These are phyloP conservation scores for Trichogramma evanescens DNA, from an alignment of 2,888 invertebrate genomes.

Conservation along the genomic window DNA sequence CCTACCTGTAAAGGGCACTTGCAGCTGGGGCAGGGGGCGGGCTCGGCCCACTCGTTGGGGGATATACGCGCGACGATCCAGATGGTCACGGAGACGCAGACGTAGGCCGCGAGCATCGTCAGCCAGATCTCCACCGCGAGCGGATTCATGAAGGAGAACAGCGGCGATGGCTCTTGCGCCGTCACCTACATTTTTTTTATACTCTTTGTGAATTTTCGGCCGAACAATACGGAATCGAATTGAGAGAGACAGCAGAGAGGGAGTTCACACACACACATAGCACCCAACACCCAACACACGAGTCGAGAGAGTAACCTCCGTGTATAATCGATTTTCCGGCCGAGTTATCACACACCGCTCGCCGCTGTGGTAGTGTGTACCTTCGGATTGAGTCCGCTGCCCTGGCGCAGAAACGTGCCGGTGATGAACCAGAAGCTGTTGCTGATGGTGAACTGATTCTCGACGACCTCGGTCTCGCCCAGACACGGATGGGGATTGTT, in stretches of 20 bases:
- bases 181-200: constrained; percentile 47
- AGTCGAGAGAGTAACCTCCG: neutral
- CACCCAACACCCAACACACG: neutral
- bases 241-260: neutral
- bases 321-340: constrained; percentile 13
- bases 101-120: constrained; percentile 69
- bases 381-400: constrained; percentile 78
- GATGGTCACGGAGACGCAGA: constrained; percentile 70
- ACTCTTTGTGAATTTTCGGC: constrained; percentile 10
- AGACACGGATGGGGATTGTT: constrained; percentile 74
- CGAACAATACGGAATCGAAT: neutral
- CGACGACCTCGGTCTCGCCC: constrained; percentile 75
- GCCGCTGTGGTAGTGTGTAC: constrained; percentile 46
- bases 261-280: neutral
- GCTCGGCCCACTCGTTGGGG: constrained; percentile 73
- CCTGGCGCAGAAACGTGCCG: constrained; percentile 81
- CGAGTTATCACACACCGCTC: neutral
- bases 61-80: constrained; percentile 81
- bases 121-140: constrained; percentile 81
- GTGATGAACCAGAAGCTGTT: constrained; percentile 90
- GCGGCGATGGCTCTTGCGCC: constrained; percentile 61
- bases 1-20: constrained; percentile 45
- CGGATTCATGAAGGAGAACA: constrained; percentile 80
- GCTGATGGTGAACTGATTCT: constrained; percentile 94
- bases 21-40: constrained; percentile 55